Conservation (phyloP, 2,888 invertebrate genomes). For the Leucoptera coffeella region DNA sequence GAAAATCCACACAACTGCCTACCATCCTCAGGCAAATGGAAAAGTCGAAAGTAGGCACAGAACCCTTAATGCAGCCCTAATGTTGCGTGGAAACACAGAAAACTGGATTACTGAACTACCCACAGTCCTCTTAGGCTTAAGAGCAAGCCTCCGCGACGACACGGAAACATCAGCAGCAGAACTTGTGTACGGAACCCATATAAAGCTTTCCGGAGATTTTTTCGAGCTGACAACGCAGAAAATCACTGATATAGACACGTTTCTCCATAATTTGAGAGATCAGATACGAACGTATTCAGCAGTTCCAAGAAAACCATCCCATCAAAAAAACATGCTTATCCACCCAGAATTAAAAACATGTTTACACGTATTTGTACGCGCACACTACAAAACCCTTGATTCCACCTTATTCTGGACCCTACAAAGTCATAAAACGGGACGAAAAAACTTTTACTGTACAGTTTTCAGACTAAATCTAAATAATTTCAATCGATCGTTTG, state of each 20-base stretch:
- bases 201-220: slow-evolving; percentile 3
- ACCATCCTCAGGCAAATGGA: slow-evolving; percentile 8
- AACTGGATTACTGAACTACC: slow-evolving; percentile 12
- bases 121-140: slow-evolving; percentile 10
- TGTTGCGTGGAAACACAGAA: not conserved
- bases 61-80: slow-evolving; percentile 6
- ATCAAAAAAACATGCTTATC: not conserved
- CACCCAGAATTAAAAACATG: slow-evolving; percentile 1
- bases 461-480: not conserved
- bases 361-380: slow-evolving; percentile 1
- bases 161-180: slow-evolving; percentile 1
- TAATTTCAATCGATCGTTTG: not conserved
- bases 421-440: not conserved
- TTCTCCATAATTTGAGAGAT: slow-evolving; percentile 1
- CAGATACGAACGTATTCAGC: too few species aligned
- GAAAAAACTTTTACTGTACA: not conserved
- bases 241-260: not conserved
- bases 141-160: slow-evolving; percentile 1
- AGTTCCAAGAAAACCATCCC: too few species aligned
- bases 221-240: not conserved
- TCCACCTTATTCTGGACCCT: slow-evolving; percentile 1
- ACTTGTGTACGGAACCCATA: slow-evolving; percentile 1
- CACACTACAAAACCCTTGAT: not conserved
- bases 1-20: not conserved
- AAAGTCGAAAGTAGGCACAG: slow-evolving; percentile 8